phyloP scores from a whole-genome alignment of 2,113 vertebrate genomes.

The Cromileptes altivelis region DNA sequence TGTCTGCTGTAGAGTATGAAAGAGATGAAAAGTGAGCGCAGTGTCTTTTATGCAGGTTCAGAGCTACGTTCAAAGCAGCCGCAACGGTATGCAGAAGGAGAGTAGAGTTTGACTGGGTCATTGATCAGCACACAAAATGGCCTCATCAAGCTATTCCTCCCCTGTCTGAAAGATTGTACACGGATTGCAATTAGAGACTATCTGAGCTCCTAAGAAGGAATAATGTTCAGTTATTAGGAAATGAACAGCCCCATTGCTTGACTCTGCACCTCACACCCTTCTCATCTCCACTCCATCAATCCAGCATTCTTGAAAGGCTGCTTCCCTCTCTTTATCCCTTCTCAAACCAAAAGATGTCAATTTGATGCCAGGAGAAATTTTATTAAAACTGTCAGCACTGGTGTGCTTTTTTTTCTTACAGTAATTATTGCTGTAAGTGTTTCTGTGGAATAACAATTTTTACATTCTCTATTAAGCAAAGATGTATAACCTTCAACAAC shows the following conservation, averaged over 20 bases:
- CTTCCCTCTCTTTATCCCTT: slow-evolving; percentile 49
- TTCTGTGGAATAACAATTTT: slow-evolving; percentile 22
- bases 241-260: slow-evolving; percentile 68
- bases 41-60: slow-evolving; percentile 86
- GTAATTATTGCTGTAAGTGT: slow-evolving; percentile 46
- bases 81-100: slow-evolving; percentile 72
- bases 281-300: slow-evolving; percentile 66
- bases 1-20: slow-evolving; percentile 78
- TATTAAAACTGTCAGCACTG: slow-evolving; percentile 37
- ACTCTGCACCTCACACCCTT: slow-evolving; percentile 67
- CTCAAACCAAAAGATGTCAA: slow-evolving; percentile 56
- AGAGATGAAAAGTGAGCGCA: slow-evolving; percentile 83
- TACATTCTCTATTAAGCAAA: slow-evolving; percentile 14
- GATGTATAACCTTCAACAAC: slow-evolving; percentile 6
- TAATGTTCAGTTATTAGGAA: slow-evolving; percentile 84
- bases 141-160: slow-evolving; percentile 85
- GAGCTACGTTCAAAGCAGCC: slow-evolving; percentile 83
- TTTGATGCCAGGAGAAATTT: slow-evolving; percentile 45
- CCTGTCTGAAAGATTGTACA: slow-evolving; percentile 80
- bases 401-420: not conserved
- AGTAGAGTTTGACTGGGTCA: slow-evolving; percentile 80
- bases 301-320: slow-evolving; percentile 62
- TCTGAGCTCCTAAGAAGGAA: slow-evolving; percentile 80
- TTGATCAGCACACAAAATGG: slow-evolving; percentile 86
- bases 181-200: slow-evolving; percentile 81